Evolutionary conservation across 2,113 vertebrate genomes (phyloP), one percentile per base, ranked within the genome.

Genomic region (Antigone vipio): DNA sequence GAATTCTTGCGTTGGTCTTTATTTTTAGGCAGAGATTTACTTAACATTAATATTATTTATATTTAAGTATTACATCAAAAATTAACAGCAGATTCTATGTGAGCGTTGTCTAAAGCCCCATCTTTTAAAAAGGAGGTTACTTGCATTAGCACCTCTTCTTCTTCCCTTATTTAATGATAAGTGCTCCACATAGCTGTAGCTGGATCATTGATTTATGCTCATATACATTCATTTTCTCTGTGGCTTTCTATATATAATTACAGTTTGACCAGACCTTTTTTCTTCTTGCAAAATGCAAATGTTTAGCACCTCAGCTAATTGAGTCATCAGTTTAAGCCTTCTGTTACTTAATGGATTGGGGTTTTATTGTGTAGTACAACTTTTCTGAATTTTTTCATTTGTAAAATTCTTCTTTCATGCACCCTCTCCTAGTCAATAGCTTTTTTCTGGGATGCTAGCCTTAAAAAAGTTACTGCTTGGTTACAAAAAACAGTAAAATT

Each of bases 281-380:
- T 53, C n/a, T 71, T 24, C 21, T n/a, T 74, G 44, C 7, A 45
- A 53, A 87, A 75, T 12, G 10, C 6, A 87, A 69, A 80, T 26
- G 4, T 71, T 81, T 29, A 78, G 24, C 7, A 86, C 9, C 49
- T 78, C 29, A 81, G 6, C 12, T 42, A 63, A 45, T 4, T 32
- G 6, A 56, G 34, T 68, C 18, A 74, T 40, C 32, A 34, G 11
- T 78, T 77, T 67, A 73, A 85, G 12, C 18, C 5, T 72, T 80
- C 29, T 47, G 1, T 77, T 75, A 22, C 30, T 45, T 63, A 55
- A 71, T 23, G 16, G 12, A 60, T 34, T 52, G 5, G 0, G 0
- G 1, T 49, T 80, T 77, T 71, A 42, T 59, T 67, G 8, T 60
- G 16, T 68, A 11, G 15, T 45, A 67, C 10, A 30, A 49, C 5